These are phyloP conservation scores for Periophthalmus modestus DNA, from an alignment of 2,113 vertebrate genomes.

Conservation along the genomic window DNA sequence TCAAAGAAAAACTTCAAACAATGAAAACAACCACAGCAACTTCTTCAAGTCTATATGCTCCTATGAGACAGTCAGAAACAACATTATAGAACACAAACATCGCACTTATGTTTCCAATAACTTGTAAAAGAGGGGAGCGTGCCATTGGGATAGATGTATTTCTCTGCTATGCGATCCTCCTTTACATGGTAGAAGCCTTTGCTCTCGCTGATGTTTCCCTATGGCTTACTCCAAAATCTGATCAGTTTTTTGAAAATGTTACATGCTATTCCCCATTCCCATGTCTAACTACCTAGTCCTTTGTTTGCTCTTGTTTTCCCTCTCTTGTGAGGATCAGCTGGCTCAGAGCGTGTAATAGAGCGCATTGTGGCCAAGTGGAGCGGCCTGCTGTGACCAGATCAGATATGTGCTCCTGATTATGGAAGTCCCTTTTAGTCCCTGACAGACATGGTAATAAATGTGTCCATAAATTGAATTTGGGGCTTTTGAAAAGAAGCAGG, in stretches of 20 bases:
- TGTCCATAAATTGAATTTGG: conserved; percentile 99
- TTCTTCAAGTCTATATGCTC: conserved; percentile 43
- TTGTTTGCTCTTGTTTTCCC: conserved; percentile 76
- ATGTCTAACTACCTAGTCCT: conserved; percentile 73
- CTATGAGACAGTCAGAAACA: conserved; percentile 61
- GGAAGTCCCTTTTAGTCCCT: conserved; percentile 89
- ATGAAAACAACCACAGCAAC: conserved; percentile 59
- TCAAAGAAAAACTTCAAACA: conserved; percentile 63
- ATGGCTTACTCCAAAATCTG: conserved; percentile 67
- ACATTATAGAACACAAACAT: conserved; percentile 62
- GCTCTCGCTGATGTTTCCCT: conserved; percentile 62
- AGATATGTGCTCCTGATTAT: conserved; percentile 93
- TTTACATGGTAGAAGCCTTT: conserved; percentile 56
- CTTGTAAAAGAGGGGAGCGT: conserved; percentile 39
- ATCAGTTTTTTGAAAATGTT: conserved; percentile 58
- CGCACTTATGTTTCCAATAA: conserved; percentile 61
- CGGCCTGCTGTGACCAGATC: conserved; percentile 77
- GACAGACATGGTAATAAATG: conserved; percentile 99
- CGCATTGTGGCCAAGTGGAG: conserved; percentile 72
- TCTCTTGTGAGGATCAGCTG: conserved; percentile 69
- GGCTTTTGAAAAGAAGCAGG: conserved; percentile 90
- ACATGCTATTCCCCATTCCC: conserved; percentile 64
- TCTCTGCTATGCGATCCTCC: conserved; percentile 52
- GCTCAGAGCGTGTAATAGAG: conserved; percentile 76
- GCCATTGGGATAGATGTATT: conserved; percentile 40